phyloP scores from a whole-genome alignment of 2,888 invertebrate species.

The Zhuqinia jingwanae region DNA sequence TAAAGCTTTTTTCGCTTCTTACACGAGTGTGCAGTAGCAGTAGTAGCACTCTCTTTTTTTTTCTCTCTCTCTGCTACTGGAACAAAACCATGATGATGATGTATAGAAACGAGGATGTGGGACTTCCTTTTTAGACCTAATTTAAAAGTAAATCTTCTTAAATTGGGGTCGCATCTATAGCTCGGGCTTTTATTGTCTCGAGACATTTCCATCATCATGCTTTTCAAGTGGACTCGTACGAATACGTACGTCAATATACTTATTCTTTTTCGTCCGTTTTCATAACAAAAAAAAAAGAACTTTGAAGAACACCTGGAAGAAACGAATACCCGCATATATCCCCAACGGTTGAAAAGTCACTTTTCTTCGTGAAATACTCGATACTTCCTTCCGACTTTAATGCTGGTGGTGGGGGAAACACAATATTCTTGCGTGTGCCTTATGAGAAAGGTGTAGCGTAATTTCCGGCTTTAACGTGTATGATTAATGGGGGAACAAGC shows the following conservation, averaged over 20 bases:
- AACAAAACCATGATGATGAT: too few relatives aligned
- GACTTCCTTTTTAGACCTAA: conserved; percentile 78
- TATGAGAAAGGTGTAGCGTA: conserved; percentile 64
- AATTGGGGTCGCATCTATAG: not conserved
- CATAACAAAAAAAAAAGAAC: not conserved
- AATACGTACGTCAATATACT: too few relatives aligned
- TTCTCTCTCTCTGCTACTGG: not conserved
- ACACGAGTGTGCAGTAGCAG: too few relatives aligned
- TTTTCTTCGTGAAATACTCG: not conserved
- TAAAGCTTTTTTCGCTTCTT: conserved; percentile 9
- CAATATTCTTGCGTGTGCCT: conserved; percentile 51
- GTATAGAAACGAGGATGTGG: conserved; percentile 78
- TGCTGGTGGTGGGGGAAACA: not conserved
- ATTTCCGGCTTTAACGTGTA: conserved; percentile 27
- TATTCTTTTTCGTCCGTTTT: not conserved
- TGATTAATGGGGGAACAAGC: conserved; percentile 19
- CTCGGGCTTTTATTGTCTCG: not conserved
- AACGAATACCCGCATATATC: not conserved
- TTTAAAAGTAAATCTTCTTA: conserved; percentile 70
- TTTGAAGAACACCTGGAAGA: conserved; percentile 1
- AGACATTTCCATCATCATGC: conserved; percentile 16
- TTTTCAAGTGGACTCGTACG: not conserved
- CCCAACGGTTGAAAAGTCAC: too few relatives aligned
- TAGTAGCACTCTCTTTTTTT: not conserved
- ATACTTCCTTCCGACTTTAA: conserved; percentile 10